These are phyloP conservation scores for Drosophila jambulina DNA, from an alignment of 1,140 invertebrate genomes.

Conservation along the genomic window DNA sequence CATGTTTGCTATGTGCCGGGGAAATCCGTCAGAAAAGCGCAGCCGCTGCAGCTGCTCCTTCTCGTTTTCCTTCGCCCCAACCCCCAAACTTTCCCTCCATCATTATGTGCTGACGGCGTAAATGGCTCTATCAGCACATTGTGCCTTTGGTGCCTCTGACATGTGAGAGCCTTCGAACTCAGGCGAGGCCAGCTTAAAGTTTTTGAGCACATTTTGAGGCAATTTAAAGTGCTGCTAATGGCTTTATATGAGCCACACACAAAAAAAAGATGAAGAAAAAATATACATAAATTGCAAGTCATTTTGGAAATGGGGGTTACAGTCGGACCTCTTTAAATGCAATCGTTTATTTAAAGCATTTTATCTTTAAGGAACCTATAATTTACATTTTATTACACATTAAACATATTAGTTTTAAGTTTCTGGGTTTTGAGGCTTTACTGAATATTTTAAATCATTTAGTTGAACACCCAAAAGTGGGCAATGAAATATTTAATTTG, in stretches of 20 bases:
- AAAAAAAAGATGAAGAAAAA: conserved; percentile 20
- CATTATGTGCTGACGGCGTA: conserved; percentile 83
- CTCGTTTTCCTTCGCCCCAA: conserved; percentile 1
- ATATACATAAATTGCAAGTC: conserved; percentile 54
- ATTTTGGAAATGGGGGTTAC: conserved; percentile 26
- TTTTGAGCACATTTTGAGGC: conserved; percentile 38
- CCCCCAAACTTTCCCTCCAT: conserved; percentile 46
- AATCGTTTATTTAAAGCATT: neutral
- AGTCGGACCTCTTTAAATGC: neutral
- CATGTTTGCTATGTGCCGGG: conserved; percentile 75
- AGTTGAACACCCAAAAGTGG: neutral
- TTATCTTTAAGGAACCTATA: neutral
- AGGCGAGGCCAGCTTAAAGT: conserved; percentile 57
- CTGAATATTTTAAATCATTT: neutral
- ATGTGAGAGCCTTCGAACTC: conserved; percentile 51
- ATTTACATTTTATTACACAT: too few relatives aligned
- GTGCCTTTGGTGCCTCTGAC: conserved; percentile 64
- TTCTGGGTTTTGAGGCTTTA: too few relatives aligned
- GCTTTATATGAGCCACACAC: conserved; percentile 57
- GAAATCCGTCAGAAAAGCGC: conserved; percentile 75
- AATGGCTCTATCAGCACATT: conserved; percentile 81
- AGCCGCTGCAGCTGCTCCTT: conserved; percentile 64
- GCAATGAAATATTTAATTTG: neutral
- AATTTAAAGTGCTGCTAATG: conserved; percentile 79
- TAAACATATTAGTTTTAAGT: neutral